Conservation (phyloP, 2,797 vertebrate species). For the Eulemur mongoz region DNA sequence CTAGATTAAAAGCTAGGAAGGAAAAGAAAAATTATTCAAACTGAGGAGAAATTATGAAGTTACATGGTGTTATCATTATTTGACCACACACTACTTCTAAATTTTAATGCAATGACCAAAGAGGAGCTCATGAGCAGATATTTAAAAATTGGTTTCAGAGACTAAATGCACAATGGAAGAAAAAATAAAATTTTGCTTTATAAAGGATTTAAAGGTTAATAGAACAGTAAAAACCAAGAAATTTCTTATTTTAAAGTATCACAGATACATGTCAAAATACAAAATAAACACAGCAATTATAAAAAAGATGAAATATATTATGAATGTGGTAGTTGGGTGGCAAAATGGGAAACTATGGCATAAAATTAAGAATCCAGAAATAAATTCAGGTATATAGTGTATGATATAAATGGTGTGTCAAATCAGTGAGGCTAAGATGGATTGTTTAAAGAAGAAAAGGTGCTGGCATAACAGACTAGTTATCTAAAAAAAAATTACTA, state of each 20-base stretch:
- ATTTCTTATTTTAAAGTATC: slow-evolving; percentile 27
- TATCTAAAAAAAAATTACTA: neutral
- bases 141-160: slow-evolving; percentile 39
- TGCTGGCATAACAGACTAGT: neutral
- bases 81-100: neutral
- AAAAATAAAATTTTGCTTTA: slow-evolving; percentile 15
- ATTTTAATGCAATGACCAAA: neutral
- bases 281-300: slow-evolving; percentile 33
- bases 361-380: slow-evolving; percentile 42
- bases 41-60: slow-evolving; percentile 54
- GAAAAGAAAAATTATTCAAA: slow-evolving; percentile 67
- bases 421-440: neutral
- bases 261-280: slow-evolving; percentile 19
- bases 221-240: slow-evolving; percentile 37
- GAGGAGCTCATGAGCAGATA: neutral
- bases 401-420: neutral
- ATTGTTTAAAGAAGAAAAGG: neutral
- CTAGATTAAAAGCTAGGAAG: slow-evolving; percentile 91
- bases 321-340: neutral
- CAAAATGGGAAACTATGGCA: neutral
- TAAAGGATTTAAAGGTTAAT: slow-evolving; percentile 13
- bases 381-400: neutral
- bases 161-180: neutral
- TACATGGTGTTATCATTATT: neutral
- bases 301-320: neutral